Evolutionary conservation across 1,140 invertebrate species (phyloP).

Genomic region (Rhyacophila brunnea): DNA sequence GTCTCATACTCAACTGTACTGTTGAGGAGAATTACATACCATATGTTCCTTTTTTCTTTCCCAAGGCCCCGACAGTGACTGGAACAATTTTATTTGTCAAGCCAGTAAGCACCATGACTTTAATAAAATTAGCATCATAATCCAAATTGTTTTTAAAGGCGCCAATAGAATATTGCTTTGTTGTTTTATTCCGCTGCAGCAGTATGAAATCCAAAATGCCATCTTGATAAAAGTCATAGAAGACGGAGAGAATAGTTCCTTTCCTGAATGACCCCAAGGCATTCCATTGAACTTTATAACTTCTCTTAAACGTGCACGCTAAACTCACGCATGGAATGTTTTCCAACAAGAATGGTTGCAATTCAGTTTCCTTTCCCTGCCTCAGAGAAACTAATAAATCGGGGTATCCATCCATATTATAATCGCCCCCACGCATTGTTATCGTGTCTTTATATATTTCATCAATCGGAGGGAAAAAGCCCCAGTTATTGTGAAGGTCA

Average conservation of each 20-base stretch:
- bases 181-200: slow-evolving; percentile 60
- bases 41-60: slow-evolving; percentile 75
- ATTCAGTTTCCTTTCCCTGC: slow-evolving; percentile 52
- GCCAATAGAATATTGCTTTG: slow-evolving; percentile 58
- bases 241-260: slow-evolving; percentile 77
- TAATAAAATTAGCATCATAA: slow-evolving; percentile 94
- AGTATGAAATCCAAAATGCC: slow-evolving; percentile 78
- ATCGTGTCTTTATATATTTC: slow-evolving; percentile 70
- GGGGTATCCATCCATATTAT: slow-evolving; percentile 94
- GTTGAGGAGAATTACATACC: too few species aligned
- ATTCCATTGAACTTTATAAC: slow-evolving; percentile 74
- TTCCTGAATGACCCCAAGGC: slow-evolving; percentile 66
- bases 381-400: slow-evolving; percentile 81
- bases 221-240: slow-evolving; percentile 91
- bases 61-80: slow-evolving; percentile 66
- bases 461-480: slow-evolving; percentile 60
- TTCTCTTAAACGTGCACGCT: slow-evolving; percentile 65
- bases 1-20: too few species aligned
- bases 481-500: slow-evolving; percentile 63
- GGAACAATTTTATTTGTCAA: slow-evolving; percentile 70
- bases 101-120: slow-evolving; percentile 90
- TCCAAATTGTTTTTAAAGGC: slow-evolving; percentile 86
- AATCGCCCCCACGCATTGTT: slow-evolving; percentile 84
- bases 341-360: slow-evolving; percentile 71
- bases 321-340: slow-evolving; percentile 67